phyloP scores from a whole-genome alignment of 2,888 invertebrate species.

The Metalampra italica region DNA sequence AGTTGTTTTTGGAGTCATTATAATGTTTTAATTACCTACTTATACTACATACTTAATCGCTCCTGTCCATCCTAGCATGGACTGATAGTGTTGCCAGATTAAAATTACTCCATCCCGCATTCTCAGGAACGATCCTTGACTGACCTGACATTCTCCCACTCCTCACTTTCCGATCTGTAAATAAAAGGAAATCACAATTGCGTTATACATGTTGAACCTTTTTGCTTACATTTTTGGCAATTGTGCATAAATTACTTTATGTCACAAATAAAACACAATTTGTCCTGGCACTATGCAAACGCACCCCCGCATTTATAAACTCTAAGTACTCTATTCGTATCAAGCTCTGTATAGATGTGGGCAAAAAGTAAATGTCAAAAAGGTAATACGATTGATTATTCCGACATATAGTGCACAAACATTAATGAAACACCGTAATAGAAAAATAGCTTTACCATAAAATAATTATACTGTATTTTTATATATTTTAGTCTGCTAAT shows the following conservation, averaged over 20 bases:
- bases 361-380: not conserved
- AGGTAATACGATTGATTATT: not conserved
- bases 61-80: not conserved
- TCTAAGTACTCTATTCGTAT: not conserved
- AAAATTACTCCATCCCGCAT: not conserved
- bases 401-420: no score
- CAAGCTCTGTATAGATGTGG: not conserved
- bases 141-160: not conserved
- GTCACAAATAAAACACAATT: not conserved
- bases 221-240: not conserved
- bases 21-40: slow-evolving; percentile 11
- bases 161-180: not conserved
- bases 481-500: no score
- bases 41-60: not conserved
- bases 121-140: not conserved
- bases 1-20: not conserved
- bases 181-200: not conserved
- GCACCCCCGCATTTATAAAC: not conserved
- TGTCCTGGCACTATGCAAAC: not conserved
- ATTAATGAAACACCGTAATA: no score
- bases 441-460: no score
- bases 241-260: not conserved
- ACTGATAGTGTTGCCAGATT: not conserved
- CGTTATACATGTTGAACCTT: not conserved
- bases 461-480: no score